Evolutionary conservation across 2,888 invertebrate species (phyloP).

Genomic region (Yponomeuta sedellus): DNA sequence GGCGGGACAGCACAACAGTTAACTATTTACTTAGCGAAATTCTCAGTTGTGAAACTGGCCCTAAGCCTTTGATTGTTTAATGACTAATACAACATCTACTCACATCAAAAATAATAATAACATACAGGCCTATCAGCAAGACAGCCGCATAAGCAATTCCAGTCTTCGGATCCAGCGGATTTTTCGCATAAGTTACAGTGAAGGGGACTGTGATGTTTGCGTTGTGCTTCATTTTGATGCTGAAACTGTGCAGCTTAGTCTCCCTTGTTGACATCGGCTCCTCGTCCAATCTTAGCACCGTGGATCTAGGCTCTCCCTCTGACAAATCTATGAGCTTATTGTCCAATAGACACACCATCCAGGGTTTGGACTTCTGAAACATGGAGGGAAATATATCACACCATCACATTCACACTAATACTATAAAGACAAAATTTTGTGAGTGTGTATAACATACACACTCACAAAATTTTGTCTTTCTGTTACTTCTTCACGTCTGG

Average conservation of each 20-base stretch:
- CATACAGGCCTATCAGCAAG: conserved; percentile 81
- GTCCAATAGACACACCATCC: conserved; percentile 75
- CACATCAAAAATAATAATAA: conserved; percentile 87
- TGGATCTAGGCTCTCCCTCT: conserved; percentile 57
- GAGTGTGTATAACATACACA: too few relatives aligned
- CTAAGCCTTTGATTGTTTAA: too few relatives aligned
- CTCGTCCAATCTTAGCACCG: conserved; percentile 41
- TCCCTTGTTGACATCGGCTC: conserved; percentile 14
- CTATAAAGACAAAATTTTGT: too few relatives aligned
- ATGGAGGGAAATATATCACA: background rate
- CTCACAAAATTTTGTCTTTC: too few relatives aligned
- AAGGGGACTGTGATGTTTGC: conserved; percentile 25
- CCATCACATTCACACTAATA: too few relatives aligned
- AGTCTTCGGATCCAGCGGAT: conserved; percentile 76
- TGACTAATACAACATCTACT: conserved; percentile 21
- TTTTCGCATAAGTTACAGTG: conserved; percentile 62
- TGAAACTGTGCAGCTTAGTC: background rate
- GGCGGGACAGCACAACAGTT: too few relatives aligned
- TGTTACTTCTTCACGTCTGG: too few relatives aligned
- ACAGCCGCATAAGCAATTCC: conserved; percentile 82
- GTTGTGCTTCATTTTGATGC: conserved; percentile 11
- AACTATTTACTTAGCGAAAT: too few relatives aligned
- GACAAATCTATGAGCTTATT: conserved; percentile 70
- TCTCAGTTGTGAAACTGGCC: too few relatives aligned
- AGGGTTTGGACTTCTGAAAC: conserved; percentile 58